Conservation (phyloP, 2,888 invertebrate genomes). For the Rugalucina vietnamica region DNA sequence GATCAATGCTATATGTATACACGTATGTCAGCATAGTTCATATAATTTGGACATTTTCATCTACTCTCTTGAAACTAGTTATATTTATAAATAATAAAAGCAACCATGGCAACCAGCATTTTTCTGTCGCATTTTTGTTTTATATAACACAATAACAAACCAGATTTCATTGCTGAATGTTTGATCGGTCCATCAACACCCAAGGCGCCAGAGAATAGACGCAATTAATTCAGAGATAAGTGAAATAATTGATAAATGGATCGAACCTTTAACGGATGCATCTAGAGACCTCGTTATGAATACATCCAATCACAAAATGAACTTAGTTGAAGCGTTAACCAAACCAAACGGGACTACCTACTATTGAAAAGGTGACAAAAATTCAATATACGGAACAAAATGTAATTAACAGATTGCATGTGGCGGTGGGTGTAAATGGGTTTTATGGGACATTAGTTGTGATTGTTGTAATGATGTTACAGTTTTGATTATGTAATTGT, state of each 20-base stretch:
- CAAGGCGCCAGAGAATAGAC: neutral
- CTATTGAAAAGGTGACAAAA: neutral
- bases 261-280: neutral
- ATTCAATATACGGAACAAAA: neutral
- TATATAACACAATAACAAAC: neutral
- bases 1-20: too few relatives aligned
- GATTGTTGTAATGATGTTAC: too few relatives aligned
- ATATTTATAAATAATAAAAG: too few relatives aligned
- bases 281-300: neutral
- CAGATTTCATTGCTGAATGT: neutral
- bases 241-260: constrained; percentile 1
- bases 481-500: too few relatives aligned
- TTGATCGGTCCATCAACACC: neutral
- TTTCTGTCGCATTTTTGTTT: too few relatives aligned
- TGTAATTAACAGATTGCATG: constrained; percentile 3
- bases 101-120: too few relatives aligned
- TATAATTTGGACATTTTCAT: too few relatives aligned
- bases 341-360: neutral
- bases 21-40: too few relatives aligned
- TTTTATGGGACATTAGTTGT: neutral
- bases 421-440: neutral
- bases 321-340: neutral
- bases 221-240: neutral
- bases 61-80: too few relatives aligned
- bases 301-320: constrained; percentile 1